Percentiles rank a stretch among this genome's conserved stretches.
Conservation (phyloP, 37 sponge, comb jelly and placozoan genomes). For the Oscarella lobularis region DNA sequence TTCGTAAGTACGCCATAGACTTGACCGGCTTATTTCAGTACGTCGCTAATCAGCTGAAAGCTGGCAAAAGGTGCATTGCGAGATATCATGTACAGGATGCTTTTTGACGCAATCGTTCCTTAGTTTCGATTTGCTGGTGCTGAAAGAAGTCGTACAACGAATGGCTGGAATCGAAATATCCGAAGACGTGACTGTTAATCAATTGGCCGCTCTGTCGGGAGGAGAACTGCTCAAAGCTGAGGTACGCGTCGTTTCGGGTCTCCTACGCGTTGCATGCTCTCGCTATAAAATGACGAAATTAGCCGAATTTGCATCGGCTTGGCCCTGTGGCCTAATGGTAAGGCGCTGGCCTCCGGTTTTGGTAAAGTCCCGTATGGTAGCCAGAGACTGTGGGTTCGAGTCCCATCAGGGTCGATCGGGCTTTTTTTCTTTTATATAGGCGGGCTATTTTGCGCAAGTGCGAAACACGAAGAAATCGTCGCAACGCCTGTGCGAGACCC, state of each 20-base stretch:
- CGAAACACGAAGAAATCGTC: slow-evolving; percentile 90
- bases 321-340: slow-evolving; percentile 4
- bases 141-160: slow-evolving; percentile 90
- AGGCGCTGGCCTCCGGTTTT: background rate
- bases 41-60: slow-evolving; percentile 93
- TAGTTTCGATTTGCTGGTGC: slow-evolving; percentile 86
- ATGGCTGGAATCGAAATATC: slow-evolving; percentile 93
- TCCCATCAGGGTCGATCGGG: background rate
- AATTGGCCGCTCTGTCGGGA: slow-evolving; percentile 86
- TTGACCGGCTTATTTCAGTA: slow-evolving; percentile 84
- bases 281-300: background rate
- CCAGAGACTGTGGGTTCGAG: background rate
- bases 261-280: too few species aligned
- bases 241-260: too few species aligned
- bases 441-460: slow-evolving; percentile 73
- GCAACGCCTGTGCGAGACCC: slow-evolving; percentile 76
- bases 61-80: slow-evolving; percentile 69
- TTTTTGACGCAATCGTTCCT: background rate
- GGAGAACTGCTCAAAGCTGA: slow-evolving; percentile 88
- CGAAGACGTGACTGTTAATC: slow-evolving; percentile 70
- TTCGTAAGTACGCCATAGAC: slow-evolving; percentile 89
- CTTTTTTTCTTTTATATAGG: slow-evolving; percentile 19
- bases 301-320: background rate
- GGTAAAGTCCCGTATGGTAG: background rate
- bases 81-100: background rate